Conservation (phyloP, 2,797 vertebrate species). For the Pristis pectinata region DNA sequence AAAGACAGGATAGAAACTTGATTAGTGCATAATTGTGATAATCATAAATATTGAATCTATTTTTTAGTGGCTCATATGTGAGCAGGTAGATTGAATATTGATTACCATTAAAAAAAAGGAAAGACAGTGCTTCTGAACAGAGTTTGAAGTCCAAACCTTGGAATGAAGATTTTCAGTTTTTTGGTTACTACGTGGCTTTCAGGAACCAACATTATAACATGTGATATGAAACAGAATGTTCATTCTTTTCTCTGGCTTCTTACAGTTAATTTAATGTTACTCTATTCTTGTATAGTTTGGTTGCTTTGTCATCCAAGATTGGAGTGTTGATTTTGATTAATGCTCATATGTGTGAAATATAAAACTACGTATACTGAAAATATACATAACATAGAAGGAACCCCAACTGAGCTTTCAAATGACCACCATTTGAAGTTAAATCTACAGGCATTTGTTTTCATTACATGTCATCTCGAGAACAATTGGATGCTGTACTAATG, state of each 20-base stretch:
- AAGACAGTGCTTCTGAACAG: too few relatives aligned
- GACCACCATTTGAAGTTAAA: neutral
- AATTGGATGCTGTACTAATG: too few relatives aligned
- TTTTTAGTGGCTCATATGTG: neutral
- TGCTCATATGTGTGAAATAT: neutral
- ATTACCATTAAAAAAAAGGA: too few relatives aligned
- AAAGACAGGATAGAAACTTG: neutral
- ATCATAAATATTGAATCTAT: neutral
- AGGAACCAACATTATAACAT: neutral
- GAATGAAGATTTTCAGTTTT: neutral
- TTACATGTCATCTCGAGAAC: too few relatives aligned
- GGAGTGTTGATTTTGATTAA: neutral
- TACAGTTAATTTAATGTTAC: neutral
- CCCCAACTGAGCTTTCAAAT: neutral
- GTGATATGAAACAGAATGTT: neutral
- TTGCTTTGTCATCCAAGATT: neutral
- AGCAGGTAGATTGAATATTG: too few relatives aligned
- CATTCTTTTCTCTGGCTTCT: too few relatives aligned
- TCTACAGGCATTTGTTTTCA: too few relatives aligned
- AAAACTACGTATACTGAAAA: neutral
- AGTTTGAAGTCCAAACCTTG: neutral
- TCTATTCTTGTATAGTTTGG: neutral
- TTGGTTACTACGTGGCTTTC: neutral
- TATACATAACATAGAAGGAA: neutral
- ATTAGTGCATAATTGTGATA: neutral